Percentiles rank a stretch among this genome's conserved stretches.
Conservation (phyloP, 2,888 invertebrate species). For the Neoaliturus tenellus region DNA sequence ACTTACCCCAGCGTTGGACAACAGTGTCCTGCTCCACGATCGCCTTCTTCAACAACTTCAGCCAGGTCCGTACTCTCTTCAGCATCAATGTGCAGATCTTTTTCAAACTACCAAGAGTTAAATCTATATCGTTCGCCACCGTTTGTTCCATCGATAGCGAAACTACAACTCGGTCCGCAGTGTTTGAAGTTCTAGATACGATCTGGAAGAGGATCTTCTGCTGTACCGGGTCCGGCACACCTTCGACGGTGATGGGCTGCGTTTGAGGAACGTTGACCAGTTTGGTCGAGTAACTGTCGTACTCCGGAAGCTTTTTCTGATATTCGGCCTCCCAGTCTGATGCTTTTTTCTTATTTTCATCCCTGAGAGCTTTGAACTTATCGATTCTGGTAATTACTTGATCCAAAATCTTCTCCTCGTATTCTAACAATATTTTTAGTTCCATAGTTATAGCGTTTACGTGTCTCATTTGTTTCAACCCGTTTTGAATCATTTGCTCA, state of each 20-base stretch:
- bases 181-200: constrained; percentile 10
- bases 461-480: neutral
- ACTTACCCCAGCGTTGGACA: neutral
- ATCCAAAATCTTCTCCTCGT: neutral
- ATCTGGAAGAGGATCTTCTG: constrained; percentile 12
- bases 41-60: neutral
- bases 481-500: neutral
- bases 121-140: neutral
- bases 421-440: neutral
- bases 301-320: neutral
- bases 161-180: neutral
- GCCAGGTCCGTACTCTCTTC: neutral
- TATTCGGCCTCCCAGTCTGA: constrained; percentile 1
- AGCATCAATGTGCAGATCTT: neutral
- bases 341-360: neutral
- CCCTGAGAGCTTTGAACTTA: constrained; percentile 7
- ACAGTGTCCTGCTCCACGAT: neutral
- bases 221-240: neutral
- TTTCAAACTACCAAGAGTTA: neutral
- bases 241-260: neutral
- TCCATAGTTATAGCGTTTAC: neutral
- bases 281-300: neutral
- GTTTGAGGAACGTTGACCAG: constrained; percentile 6
- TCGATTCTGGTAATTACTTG: constrained; percentile 5
- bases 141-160: constrained; percentile 6